A percentile compares a stretch with the other conserved stretches of the same genome.
Conservation (phyloP, 2,113 vertebrate genomes). For the Hippocampus guttulatus region DNA sequence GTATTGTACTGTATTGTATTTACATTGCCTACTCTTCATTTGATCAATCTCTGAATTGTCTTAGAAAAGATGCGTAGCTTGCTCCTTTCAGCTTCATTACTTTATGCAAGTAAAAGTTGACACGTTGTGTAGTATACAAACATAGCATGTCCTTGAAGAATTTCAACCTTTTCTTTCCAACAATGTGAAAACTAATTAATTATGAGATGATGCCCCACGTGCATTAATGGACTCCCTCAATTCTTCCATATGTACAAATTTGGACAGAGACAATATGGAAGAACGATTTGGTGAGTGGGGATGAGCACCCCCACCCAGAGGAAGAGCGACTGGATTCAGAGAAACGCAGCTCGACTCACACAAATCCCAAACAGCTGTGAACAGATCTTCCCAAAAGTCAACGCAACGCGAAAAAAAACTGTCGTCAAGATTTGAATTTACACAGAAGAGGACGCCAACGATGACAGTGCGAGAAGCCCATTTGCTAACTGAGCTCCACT, state of each 20-base stretch:
- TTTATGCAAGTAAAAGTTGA: background rate
- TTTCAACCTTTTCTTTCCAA: background rate
- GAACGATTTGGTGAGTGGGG: slow-evolving; percentile 5
- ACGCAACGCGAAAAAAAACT: background rate
- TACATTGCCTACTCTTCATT: too few species aligned
- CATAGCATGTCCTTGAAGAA: background rate
- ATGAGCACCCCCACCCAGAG: slow-evolving; percentile 23
- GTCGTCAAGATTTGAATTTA: background rate
- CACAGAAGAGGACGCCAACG: background rate
- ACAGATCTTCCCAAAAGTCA: background rate
- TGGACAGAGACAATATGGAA: slow-evolving; percentile 32
- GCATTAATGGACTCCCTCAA: background rate
- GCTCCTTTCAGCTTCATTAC: background rate
- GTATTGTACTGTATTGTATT: too few species aligned
- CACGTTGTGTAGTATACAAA: too few species aligned
- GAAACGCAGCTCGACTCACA: slow-evolving; percentile 16
- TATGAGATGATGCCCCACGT: background rate
- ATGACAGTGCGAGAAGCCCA: background rate
- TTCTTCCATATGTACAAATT: background rate
- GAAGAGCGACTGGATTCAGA: slow-evolving; percentile 13
- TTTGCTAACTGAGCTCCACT: slow-evolving; percentile 47
- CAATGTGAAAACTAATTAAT: background rate
- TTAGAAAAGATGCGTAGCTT: background rate
- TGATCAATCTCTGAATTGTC: too few species aligned
- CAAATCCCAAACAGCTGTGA: slow-evolving; percentile 4